A percentile compares a stretch with the other conserved stretches of the same genome.
Evolutionary conservation across 2,113 vertebrate genomes (phyloP).

Genomic region (Notarius quadriscutis): DNA sequence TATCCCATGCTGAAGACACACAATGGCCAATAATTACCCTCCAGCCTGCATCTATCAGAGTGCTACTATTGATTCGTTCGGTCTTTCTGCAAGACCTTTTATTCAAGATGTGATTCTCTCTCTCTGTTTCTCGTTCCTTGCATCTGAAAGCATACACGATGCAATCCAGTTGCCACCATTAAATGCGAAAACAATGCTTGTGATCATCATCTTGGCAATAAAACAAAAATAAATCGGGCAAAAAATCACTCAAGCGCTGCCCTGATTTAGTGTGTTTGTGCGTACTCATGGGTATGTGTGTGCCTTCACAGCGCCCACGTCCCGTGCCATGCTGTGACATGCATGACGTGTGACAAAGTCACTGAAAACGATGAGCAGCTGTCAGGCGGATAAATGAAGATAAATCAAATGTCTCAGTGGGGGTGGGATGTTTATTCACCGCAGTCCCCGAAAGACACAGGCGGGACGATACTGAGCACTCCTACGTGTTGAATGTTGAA

Average conservation of each 20-base stretch:
- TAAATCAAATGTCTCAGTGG: conserved; percentile 45
- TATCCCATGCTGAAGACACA: conserved; percentile 75
- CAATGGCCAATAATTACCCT: conserved; percentile 78
- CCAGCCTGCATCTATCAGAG: conserved; percentile 76
- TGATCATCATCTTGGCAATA: conserved; percentile 30
- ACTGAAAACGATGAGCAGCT: conserved; percentile 52
- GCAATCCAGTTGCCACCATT: conserved; percentile 14
- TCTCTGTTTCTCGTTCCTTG: not conserved
- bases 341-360: conserved; percentile 41
- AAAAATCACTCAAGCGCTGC: conserved; percentile 22
- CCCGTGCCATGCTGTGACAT: conserved; percentile 45
- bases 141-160: not conserved
- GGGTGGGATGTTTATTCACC: conserved; percentile 51
- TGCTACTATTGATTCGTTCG: conserved; percentile 67
- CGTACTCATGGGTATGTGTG: conserved; percentile 23
- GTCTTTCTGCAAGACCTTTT: conserved; percentile 46
- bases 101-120: conserved; percentile 27
- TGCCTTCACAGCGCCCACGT: conserved; percentile 2
- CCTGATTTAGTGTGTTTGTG: not conserved
- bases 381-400: conserved; percentile 57
- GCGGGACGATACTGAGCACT: conserved; percentile 10
- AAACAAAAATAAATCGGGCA: conserved; percentile 25
- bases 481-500: conserved; percentile 4
- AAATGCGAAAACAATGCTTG: conserved; percentile 26
- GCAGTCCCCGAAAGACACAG: conserved; percentile 34